A percentile compares a stretch with the other conserved stretches of the same genome.
These are phyloP conservation scores for Masticophis lateralis DNA, from an alignment of 2,797 vertebrate genomes.

Conservation along the genomic window DNA sequence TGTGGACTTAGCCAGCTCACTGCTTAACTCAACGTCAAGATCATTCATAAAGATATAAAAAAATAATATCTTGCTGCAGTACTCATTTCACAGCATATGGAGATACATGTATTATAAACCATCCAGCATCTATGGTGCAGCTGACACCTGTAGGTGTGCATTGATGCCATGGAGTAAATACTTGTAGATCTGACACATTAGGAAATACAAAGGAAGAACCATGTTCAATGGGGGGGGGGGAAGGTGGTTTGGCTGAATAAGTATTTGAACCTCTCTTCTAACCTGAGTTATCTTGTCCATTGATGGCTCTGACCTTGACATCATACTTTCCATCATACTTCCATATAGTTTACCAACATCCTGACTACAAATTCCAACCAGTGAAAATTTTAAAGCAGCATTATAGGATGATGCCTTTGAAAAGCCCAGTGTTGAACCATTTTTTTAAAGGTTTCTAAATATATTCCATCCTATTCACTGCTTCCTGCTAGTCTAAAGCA, in stretches of 20 bases:
- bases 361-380: not conserved
- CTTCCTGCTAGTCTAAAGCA: slow-evolving; percentile 12
- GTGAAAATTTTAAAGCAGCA: not conserved
- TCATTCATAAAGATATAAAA: not conserved
- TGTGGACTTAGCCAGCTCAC: not conserved
- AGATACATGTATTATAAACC: not conserved
- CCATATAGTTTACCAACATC: not conserved
- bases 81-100: not conserved
- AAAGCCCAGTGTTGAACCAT: not conserved
- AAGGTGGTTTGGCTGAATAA: not conserved
- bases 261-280: not conserved
- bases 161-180: not conserved
- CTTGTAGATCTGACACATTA: not conserved
- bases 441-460: not conserved
- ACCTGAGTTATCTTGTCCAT: not conserved
- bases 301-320: not conserved
- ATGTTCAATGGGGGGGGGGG: too few species aligned
- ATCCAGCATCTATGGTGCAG: not conserved
- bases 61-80: not conserved
- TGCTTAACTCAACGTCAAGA: not conserved
- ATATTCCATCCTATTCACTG: slow-evolving; percentile 11
- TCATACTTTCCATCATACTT: not conserved
- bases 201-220: not conserved
- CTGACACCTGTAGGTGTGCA: not conserved
- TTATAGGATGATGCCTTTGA: not conserved